Evolutionary conservation across 2,797 vertebrate species (phyloP).

Genomic region (Brachyalestes nurse): DNA sequence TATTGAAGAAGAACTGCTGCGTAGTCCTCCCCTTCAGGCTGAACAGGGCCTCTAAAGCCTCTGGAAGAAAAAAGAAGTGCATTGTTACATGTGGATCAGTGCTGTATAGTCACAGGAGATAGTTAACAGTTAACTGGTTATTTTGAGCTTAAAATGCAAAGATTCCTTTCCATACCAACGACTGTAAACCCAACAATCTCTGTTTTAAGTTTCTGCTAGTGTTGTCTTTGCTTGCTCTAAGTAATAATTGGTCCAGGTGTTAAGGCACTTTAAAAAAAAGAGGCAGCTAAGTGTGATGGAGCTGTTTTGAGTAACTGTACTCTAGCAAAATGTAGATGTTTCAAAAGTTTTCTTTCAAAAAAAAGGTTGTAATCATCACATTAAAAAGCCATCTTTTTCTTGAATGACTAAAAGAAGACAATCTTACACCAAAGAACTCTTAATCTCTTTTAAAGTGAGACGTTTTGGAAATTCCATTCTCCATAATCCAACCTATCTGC

Average conservation of each 20-base stretch:
- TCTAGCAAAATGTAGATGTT: constrained; percentile 49
- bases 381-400: constrained; percentile 68
- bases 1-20: constrained; percentile 96
- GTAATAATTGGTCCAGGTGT: constrained; percentile 54
- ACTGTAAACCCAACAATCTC: constrained; percentile 33
- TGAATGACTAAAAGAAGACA: constrained; percentile 74
- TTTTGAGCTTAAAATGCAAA: background rate
- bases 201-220: constrained; percentile 37
- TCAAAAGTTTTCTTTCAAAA: constrained; percentile 47
- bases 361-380: constrained; percentile 54
- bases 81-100: background rate
- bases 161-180: background rate
- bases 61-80: constrained; percentile 70
- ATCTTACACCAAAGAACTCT: constrained; percentile 78
- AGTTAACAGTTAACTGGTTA: constrained; percentile 17
- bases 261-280: constrained; percentile 46
- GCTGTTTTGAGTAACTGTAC: constrained; percentile 41
- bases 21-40: constrained; percentile 88
- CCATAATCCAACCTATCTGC: constrained; percentile 79
- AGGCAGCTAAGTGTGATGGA: constrained; percentile 37
- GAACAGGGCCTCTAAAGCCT: constrained; percentile 92
- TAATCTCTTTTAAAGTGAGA: constrained; percentile 74
- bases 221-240: constrained; percentile 38
- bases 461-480: constrained; percentile 82
- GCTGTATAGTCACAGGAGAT: background rate